Evolutionary conservation across 2,888 invertebrate genomes (phyloP), one percentile per base, ranked within the genome.

Genomic region (Perdita meconis): DNA sequence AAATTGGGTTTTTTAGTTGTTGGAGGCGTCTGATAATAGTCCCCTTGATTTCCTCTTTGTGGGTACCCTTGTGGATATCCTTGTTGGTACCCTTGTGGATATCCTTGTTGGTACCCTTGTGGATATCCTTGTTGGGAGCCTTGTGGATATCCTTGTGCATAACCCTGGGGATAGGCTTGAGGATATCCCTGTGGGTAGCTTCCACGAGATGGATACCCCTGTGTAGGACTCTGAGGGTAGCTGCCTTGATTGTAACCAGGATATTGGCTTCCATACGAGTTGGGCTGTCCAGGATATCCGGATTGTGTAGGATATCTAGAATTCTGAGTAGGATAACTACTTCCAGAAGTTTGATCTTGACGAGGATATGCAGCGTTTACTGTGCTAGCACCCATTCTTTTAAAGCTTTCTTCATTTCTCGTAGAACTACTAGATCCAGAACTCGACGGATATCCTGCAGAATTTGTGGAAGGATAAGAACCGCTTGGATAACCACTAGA

Each of bases 1-100:
- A 91, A 72, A 22, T 87, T 85, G 0, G 91, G 89, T 56, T 89
- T 91, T 26, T 84, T 90, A 0, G 88, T 87, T 0, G 81, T 80
- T 2, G 85, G 80, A 6, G 68, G 70, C 2, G 56, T 60, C 5
- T 44, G 86, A 85, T 83, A 76, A 61, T 72, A 67, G 22, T 68
- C 70, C 47, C 74, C 68, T 6, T 30, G 30, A 6, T 30, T 4
- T 30, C 30, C 30, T 30, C 47, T 19, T 19, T 3, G 22, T 22
- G 47, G 47, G 19, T 47, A 47, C 16, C 44, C 44, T 8, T 53
- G 55, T 12, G 61, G 78, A 50, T 74, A 68, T 38, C 71, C 68
- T 47, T 76, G 59, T 12, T 81, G 76, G 63, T 79, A 82, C 1
- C 84, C 86, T 50, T 77, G 60, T 5, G 84, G 78, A 66, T 80